These are phyloP conservation scores for Emmelina monodactyla DNA, from an alignment of 2,888 invertebrate species.

Conservation along the genomic window DNA sequence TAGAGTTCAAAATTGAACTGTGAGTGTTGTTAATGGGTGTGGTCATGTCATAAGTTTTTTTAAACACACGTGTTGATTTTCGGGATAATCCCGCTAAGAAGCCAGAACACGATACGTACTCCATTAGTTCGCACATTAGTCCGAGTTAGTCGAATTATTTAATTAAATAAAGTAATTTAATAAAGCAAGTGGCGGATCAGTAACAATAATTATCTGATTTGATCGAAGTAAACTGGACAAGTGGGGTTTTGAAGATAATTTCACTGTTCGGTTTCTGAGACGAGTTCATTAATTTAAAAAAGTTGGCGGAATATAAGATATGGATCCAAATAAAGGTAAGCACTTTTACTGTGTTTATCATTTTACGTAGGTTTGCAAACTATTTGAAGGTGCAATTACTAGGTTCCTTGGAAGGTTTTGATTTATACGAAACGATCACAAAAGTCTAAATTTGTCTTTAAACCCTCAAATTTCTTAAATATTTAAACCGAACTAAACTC, in stretches of 20 bases:
- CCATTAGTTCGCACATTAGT: constrained; percentile 65
- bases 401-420: too few species aligned
- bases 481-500: too few species aligned
- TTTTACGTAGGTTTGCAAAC: too few species aligned
- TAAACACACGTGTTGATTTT: constrained; percentile 36
- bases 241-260: constrained; percentile 7
- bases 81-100: constrained; percentile 18
- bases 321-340: constrained; percentile 55
- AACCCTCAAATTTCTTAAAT: too few species aligned
- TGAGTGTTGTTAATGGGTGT: constrained; percentile 28
- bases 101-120: constrained; percentile 55
- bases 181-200: constrained; percentile 57
- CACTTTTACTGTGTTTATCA: too few species aligned
- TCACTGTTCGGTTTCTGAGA: too few species aligned
- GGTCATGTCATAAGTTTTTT: constrained; percentile 36
- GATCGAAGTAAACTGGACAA: constrained; percentile 32
- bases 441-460: too few species aligned
- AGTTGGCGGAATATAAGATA: too few species aligned
- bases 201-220: constrained; percentile 43
- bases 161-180: constrained; percentile 64
- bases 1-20: constrained; percentile 22
- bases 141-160: constrained; percentile 61
- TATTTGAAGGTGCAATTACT: too few species aligned
- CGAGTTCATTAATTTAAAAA: too few species aligned
- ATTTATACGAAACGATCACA: too few species aligned